Evolutionary conservation across 2,888 invertebrate genomes (phyloP).

Genomic region (Drosophila pseudotakahashii): DNA sequence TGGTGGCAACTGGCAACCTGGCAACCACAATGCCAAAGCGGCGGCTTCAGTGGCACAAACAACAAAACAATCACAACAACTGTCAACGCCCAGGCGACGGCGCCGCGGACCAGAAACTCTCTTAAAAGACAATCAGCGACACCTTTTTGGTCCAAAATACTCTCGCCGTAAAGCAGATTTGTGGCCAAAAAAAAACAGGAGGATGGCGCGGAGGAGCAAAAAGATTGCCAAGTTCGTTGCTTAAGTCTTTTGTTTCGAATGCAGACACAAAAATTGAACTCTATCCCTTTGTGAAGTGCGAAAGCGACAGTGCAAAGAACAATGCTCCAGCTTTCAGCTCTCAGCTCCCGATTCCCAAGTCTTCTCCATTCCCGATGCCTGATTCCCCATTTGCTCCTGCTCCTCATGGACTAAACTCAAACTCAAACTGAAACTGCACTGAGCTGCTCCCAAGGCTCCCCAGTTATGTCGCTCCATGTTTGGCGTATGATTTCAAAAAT

Average conservation of each 20-base stretch:
- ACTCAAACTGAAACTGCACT: slow-evolving; percentile 10
- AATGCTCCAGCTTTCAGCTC: slow-evolving; percentile 58
- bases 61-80: slow-evolving; percentile 79
- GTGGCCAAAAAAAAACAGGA: slow-evolving; percentile 17
- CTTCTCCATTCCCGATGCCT: neutral
- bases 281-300: slow-evolving; percentile 81
- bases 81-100: slow-evolving; percentile 78
- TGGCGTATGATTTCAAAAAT: slow-evolving; percentile 82
- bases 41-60: slow-evolving; percentile 67
- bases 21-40: slow-evolving; percentile 54
- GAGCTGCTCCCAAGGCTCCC: slow-evolving; percentile 31
- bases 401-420: neutral
- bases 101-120: slow-evolving; percentile 81
- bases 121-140: slow-evolving; percentile 84
- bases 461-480: slow-evolving; percentile 81
- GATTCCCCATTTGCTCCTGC: neutral
- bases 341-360: neutral
- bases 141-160: slow-evolving; percentile 82
- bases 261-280: slow-evolving; percentile 79
- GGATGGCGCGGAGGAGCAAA: slow-evolving; percentile 28
- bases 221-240: slow-evolving; percentile 75
- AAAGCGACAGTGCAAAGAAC: slow-evolving; percentile 82
- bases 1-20: slow-evolving; percentile 41
- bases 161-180: slow-evolving; percentile 62
- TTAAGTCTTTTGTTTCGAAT: slow-evolving; percentile 81